Evolutionary conservation across 2,113 vertebrate species (phyloP).

Genomic region (Microcebus lehilahytsara): DNA sequence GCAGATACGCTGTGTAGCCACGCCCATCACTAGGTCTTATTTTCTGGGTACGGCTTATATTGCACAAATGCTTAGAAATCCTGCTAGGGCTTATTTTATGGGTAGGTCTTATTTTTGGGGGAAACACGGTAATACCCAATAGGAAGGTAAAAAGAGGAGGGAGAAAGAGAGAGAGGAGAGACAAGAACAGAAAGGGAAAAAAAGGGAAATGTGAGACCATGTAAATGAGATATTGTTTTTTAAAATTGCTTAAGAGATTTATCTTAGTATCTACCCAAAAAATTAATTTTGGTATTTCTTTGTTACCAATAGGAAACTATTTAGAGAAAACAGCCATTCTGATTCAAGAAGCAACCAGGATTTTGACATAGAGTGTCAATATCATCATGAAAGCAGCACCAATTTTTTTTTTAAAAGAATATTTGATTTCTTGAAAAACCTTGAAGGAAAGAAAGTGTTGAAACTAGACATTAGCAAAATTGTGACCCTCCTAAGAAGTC

Average conservation of each 20-base stretch:
- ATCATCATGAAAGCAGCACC: background rate
- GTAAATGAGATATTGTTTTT: background rate
- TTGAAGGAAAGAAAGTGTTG: background rate
- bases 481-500: background rate
- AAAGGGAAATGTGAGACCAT: background rate
- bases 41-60: too few species aligned
- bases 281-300: background rate
- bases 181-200: background rate
- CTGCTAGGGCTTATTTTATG: too few species aligned
- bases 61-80: too few species aligned
- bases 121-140: background rate
- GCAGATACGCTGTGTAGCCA: too few species aligned
- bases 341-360: background rate
- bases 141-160: background rate
- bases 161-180: background rate
- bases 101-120: too few species aligned
- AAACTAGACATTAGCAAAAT: background rate
- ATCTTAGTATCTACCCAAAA: background rate
- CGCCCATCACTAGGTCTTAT: too few species aligned
- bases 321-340: background rate
- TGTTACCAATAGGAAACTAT: background rate
- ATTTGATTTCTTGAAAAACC: background rate
- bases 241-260: background rate
- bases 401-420: background rate
- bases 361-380: background rate